Percentiles rank a stretch among this genome's conserved stretches.
These are phyloP conservation scores for Passerina amoena DNA, from an alignment of 2,113 vertebrate genomes.

Conservation along the genomic window DNA sequence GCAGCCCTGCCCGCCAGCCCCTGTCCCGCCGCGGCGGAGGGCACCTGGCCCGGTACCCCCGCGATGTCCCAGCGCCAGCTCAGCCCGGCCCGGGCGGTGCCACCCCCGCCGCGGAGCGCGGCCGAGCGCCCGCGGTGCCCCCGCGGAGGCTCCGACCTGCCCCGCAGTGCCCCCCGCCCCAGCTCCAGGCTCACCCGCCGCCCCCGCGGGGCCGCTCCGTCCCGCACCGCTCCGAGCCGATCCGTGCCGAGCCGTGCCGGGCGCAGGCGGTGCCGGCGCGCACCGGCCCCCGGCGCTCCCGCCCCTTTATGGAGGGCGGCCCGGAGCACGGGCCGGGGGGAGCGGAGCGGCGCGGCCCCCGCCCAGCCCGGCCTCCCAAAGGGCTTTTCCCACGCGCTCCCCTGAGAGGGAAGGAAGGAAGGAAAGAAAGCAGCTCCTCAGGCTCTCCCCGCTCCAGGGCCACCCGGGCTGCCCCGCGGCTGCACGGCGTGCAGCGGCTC, in stretches of 20 bases:
- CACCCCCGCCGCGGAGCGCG: not conserved
- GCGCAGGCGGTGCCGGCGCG: constrained; percentile 15
- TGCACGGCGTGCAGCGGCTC: not conserved
- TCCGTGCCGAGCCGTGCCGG: not conserved
- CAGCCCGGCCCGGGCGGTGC: not conserved
- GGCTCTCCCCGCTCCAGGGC: not conserved
- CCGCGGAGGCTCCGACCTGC: not conserved
- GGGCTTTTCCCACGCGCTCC: not conserved
- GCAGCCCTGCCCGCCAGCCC: no score
- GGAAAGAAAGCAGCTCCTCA: not conserved
- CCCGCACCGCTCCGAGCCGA: not conserved
- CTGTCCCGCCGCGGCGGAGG: not conserved
- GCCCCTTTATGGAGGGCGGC: constrained; percentile 57
- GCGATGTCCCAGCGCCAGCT: no score
- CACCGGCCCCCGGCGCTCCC: constrained; percentile 26
- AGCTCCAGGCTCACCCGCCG: not conserved
- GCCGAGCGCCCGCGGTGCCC: not conserved
- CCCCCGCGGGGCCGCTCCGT: not conserved
- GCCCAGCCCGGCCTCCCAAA: not conserved
- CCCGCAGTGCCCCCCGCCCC: not conserved
- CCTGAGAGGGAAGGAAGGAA: not conserved
- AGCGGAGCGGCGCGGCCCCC: not conserved
- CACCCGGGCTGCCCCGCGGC: not conserved
- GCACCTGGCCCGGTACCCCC: not conserved
- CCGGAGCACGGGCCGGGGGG: not conserved